phyloP scores from a whole-genome alignment of 2,113 vertebrate genomes.

The Columba livia region DNA sequence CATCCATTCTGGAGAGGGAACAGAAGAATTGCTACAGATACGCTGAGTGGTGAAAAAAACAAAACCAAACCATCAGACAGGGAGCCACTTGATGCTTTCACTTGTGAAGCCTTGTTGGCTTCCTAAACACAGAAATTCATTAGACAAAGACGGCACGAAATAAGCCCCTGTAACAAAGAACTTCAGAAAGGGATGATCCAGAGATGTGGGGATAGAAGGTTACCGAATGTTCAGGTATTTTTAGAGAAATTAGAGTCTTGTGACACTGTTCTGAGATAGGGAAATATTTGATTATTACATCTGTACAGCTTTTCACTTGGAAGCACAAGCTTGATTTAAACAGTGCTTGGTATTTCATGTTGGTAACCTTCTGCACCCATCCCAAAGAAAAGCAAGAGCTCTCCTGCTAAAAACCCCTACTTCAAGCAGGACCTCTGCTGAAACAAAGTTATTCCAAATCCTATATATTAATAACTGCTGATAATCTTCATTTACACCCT shows the following conservation, averaged over 20 bases:
- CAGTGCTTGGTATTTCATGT: not conserved
- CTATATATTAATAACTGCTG: not conserved
- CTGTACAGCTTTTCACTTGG: not conserved
- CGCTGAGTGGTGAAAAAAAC: not conserved
- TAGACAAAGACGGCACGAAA: conserved; percentile 30
- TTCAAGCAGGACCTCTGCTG: not conserved
- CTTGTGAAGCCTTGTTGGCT: not conserved
- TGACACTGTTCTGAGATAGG: not conserved
- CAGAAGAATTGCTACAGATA: conserved; percentile 48
- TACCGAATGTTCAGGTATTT: not conserved
- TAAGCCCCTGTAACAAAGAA: conserved; percentile 24
- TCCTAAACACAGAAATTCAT: conserved; percentile 50
- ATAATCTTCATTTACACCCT: not conserved
- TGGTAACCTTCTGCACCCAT: not conserved
- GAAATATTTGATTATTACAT: not conserved
- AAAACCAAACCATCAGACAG: not conserved
- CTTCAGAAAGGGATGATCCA: not conserved
- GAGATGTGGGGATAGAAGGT: not conserved
- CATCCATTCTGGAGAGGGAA: conserved; percentile 48
- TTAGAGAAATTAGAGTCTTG: not conserved
- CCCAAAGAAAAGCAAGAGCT: not conserved
- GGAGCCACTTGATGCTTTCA: conserved; percentile 13
- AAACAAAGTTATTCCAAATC: not conserved
- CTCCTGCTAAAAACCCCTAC: not conserved
- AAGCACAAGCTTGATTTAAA: not conserved